Evolutionary conservation across 2,797 vertebrate genomes (phyloP), one percentile per base, ranked within the genome.

Genomic region (Anomalospiza imberbis): DNA sequence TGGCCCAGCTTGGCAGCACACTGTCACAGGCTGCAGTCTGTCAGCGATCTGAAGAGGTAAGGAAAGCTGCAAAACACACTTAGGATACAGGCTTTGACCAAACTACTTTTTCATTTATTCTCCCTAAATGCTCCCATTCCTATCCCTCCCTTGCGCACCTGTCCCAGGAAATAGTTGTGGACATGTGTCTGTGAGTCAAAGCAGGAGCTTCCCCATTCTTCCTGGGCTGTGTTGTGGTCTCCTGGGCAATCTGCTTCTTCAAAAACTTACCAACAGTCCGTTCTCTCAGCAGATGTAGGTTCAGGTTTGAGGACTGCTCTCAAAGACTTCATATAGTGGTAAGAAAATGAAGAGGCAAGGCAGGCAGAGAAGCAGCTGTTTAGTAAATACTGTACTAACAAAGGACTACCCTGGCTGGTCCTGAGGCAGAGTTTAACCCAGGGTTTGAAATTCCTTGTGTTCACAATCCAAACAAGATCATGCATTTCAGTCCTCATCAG

Each of bases 41-140:
- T 76, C 98, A 99, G 77, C 97, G 95, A 7, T 98, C 98, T 85
- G 98, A 98, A 76, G 98, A 99, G 97, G 99, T 99, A 94, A 98
- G 98, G 44, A 9, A 48, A 19, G 25, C 7, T 36, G 50, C 18
- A 42, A 29, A 57, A 38, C 15, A 60, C 42, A 51, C 36, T 19
- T 54, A 74, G 28, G 12, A 34, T 22, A 3, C 18, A 70, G 32
- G 4, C 72, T 85, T 54, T 79, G 53, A 18, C 20, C 32, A 73
- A 29, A 3, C 3, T 47, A 2, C 19, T 65, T 61, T 80, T 70
- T 10, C 4, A 2, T 10, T 44, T 72, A 0, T 57, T 89, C 13
- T 82, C 48, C 77, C 57, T 60, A 20, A 72, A 19, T n/a, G 32
- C 14, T 88, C 44, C 54, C 60, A 22, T 76, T 91, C 60, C 57